Evolutionary conservation across 2,888 invertebrate species (phyloP).

Genomic region (Leptura quadrifasciata): DNA sequence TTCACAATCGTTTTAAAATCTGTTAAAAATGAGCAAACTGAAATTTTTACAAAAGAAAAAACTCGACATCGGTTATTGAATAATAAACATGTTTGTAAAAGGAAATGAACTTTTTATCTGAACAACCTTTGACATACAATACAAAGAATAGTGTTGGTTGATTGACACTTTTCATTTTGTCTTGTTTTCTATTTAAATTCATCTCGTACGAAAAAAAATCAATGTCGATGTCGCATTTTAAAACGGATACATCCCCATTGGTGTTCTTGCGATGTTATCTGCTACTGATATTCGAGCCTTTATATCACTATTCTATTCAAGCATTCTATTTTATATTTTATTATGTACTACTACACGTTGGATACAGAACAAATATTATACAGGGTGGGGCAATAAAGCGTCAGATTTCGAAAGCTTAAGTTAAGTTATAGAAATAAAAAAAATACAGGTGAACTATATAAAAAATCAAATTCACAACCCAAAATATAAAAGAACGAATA

Average conservation of each 20-base stretch:
- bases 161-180: conserved; percentile 68
- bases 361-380: not conserved
- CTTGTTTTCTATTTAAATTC: conserved; percentile 67
- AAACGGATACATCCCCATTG: conserved; percentile 56
- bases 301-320: conserved; percentile 9
- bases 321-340: conserved; percentile 3
- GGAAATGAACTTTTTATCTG: conserved; percentile 72
- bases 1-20: conserved; percentile 25
- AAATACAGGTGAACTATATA: no score
- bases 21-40: conserved; percentile 12
- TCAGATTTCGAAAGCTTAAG: no score
- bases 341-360: not conserved
- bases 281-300: not conserved
- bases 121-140: conserved; percentile 65
- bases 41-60: conserved; percentile 41
- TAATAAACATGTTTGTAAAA: conserved; percentile 67
- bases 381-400: no score
- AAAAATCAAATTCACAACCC: no score
- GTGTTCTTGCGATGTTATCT: conserved; percentile 41
- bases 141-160: conserved; percentile 64
- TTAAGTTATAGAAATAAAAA: no score
- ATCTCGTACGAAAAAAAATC: conserved; percentile 63
- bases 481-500: no score
- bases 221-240: conserved; percentile 65
- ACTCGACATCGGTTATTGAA: conserved; percentile 59